Base-by-base conservation (phyloP, 2,888 invertebrate genomes). In the Sphaerophoria taeniata region DNA sequence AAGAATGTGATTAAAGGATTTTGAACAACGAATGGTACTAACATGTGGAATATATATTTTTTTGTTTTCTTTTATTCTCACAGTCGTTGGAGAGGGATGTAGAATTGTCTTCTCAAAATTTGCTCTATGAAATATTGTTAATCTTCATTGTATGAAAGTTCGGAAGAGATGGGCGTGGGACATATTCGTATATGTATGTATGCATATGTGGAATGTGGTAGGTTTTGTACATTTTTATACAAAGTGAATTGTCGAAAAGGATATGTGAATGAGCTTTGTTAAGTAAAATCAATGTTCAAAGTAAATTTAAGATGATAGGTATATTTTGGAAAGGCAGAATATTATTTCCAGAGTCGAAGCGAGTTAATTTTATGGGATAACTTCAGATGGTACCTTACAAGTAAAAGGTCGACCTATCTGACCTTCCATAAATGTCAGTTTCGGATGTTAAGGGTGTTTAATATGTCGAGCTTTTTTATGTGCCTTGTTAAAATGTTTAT, bases 1-100 rank as follows among this genome's bases (percentile, higher is more conserved):
- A 81, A 81, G 80, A 85, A 85, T 85, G 85, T 85, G 84, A 85
- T 85, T 85, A 76, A 81, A 76, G 81, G 85, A 85, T 80, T 85
- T 85, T 67, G 56, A 76, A 76, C 81, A 76, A 85, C 75, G 80
- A 73, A 85, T 69, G 72, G 84, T 80, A 73, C 85, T 81, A 72
- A 36, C 76, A 85, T 76, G 81, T 63, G 69, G 56, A 69, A 76
- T 72, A 60, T 61, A 31, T 47, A 60, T 60, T 67, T 31, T 45
- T 63, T 73, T 53, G 11, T 34, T 43, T 9, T 24, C 39, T 70
- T 45, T 12, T 55, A 65, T 55, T 65, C 16, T 14, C 9, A 6
- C 39, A 43, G 39, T 7, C 4, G 47, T 9, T 6, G 14, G 34
- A 6, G 39, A 55, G 34, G 61, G 47, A 65, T 12, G 43, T 34